These are phyloP conservation scores for Platypus cylindrus DNA, from an alignment of 2,888 invertebrate genomes.

Conservation along the genomic window DNA sequence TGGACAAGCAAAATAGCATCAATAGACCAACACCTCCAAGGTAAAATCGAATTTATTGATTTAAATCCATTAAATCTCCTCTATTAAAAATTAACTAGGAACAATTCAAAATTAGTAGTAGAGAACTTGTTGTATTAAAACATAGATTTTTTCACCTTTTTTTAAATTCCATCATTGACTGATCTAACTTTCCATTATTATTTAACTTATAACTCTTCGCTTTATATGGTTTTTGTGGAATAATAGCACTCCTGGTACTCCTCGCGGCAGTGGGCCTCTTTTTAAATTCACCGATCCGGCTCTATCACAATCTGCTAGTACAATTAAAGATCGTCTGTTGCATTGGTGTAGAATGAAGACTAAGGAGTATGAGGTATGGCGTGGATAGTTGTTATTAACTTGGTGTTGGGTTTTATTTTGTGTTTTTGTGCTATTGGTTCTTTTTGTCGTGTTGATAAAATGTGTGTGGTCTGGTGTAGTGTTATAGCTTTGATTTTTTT, in stretches of 20 bases:
- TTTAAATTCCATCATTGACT: conserved; percentile 1
- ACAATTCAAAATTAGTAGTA: no score
- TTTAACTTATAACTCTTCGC: no score
- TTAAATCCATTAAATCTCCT: no score
- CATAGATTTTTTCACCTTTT: no score
- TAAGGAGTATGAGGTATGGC: conserved; percentile 91
- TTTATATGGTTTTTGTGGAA: no score
- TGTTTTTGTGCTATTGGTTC: conserved; percentile 1
- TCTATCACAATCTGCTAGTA: conserved; percentile 81
- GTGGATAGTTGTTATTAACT: no score
- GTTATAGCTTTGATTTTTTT: conserved; percentile 5
- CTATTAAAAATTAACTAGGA: no score
- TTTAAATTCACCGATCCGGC: conserved; percentile 88
- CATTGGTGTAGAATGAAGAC: conserved; percentile 97
- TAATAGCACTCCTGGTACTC: conserved; percentile 69
- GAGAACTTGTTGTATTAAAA: no score
- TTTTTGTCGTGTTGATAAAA: conserved; percentile 1
- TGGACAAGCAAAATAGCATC: conserved; percentile 72
- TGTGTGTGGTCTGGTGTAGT: no score
- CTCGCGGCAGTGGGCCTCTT: conserved; percentile 49
- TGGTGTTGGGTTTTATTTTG: conserved; percentile 5
- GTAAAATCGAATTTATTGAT: no score
- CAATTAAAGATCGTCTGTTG: conserved; percentile 93
- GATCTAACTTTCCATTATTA: no score
- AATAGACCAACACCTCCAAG: conserved; percentile 60